Conservation (phyloP, 37 sponge, comb jelly and placozoan genomes). For the Geodia barretti region DNA sequence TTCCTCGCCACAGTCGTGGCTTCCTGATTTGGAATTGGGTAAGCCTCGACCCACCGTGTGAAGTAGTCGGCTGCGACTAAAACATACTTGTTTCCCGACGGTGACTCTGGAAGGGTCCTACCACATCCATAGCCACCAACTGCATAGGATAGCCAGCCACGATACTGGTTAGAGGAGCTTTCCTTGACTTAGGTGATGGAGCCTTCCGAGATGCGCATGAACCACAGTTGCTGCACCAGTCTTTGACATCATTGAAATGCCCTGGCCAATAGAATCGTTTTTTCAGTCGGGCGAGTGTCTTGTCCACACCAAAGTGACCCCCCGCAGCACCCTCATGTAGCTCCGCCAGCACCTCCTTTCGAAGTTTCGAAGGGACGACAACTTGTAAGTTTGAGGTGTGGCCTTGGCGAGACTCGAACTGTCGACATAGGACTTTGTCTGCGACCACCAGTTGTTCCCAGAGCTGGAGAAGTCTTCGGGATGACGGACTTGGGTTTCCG, state of each 20-base stretch:
- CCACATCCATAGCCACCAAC: conserved; percentile 20
- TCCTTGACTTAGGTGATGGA: not conserved
- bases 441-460: conserved; percentile 25
- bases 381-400: not conserved
- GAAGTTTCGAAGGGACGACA: conserved; percentile 7
- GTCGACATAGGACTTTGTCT: not conserved
- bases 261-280: conserved; percentile 46
- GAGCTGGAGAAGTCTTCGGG: conserved; percentile 7
- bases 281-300: conserved; percentile 16
- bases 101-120: conserved; percentile 12
- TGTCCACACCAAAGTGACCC: conserved; percentile 11
- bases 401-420: not conserved
- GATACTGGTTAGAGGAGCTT: conserved; percentile 14
- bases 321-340: conserved; percentile 18
- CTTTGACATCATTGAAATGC: conserved; percentile 9
- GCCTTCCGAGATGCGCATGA: conserved; percentile 8
- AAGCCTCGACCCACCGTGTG: conserved; percentile 36
- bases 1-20: conserved; percentile 26
- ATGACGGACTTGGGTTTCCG: not conserved
- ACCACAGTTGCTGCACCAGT: not conserved
- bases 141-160: conserved; percentile 23
- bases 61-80: conserved; percentile 32
- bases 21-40: conserved; percentile 18
- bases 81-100: conserved; percentile 14
- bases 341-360: conserved; percentile 3